Evolutionary conservation across 2,113 vertebrate genomes (phyloP), one percentile per base, ranked within the genome.

Genomic region (Plectropomus leopardus): DNA sequence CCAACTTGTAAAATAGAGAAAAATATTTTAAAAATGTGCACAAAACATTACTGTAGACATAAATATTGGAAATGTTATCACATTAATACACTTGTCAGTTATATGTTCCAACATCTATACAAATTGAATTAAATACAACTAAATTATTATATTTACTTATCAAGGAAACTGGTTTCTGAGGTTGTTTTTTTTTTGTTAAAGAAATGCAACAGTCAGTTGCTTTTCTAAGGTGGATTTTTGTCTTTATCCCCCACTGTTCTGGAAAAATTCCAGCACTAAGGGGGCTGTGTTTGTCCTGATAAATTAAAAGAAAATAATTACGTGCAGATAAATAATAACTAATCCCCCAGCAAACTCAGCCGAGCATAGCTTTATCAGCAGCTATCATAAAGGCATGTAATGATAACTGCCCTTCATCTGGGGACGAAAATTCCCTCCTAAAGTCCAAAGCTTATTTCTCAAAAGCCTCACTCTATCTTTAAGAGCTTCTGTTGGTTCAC

Each of bases 241-340:
- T 57, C n/a, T 60, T 78, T 21, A 75, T 76, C 77, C 36, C 23
- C 30, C 2, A 3, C 44, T 26, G 74, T 26, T 73, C 50, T 54
- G 61, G 63, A 40, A 36, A 53, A 48, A 53, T 16, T 55, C 51
- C 71, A 74, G 44, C 54, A 17, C 32, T 15, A 7, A 23, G 14
- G 44, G 58, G 42, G n/a, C 48, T 76, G 11, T 40, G 54, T 84
- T 89, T 83, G 63, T 80, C 59, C 42, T 60, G 54, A 58, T 78
- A 30, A 83, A 69, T 88, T 36, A 58, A 74, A 65, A 51, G n/a
- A 40, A 55, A 79, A 80, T 44, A 72, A 77, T 79, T 69, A 64
- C 1, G 1, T 16, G 32, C 51, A 71, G 51, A 81, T 67, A 34
- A 79, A 80, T 67, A 45, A 54, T 40, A 67, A 85, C 34, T 81